Evolutionary conservation across 2,113 vertebrate species (phyloP).

Genomic region (Nematolebias whitei): DNA sequence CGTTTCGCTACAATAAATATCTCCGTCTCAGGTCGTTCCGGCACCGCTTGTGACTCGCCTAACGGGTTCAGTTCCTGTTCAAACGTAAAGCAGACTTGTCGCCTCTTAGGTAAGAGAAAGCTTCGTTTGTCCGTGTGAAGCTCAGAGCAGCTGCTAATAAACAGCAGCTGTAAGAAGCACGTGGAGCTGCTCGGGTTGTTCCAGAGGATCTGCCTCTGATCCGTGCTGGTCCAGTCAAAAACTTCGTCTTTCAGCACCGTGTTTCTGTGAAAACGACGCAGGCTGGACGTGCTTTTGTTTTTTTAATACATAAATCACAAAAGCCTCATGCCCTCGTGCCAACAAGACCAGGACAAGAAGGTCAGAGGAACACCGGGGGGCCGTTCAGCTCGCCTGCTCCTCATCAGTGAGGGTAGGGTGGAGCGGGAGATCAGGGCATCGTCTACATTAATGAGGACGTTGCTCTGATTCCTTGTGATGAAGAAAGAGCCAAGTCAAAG

Average conservation of each 20-base stretch:
- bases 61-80: background rate
- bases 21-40: background rate
- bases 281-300: background rate
- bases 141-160: conserved; percentile 13
- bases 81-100: conserved; percentile 2
- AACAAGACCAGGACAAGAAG: background rate
- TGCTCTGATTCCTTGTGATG: too few species aligned
- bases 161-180: too few species aligned
- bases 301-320: too few species aligned
- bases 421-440: too few species aligned
- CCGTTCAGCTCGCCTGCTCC: too few species aligned
- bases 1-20: conserved; percentile 19
- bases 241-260: conserved; percentile 25
- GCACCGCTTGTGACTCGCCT: conserved; percentile 5
- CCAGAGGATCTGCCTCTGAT: too few species aligned
- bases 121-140: background rate
- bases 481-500: too few species aligned
- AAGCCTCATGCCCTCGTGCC: background rate
- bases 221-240: conserved; percentile 17
- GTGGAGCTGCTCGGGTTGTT: too few species aligned
- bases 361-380: too few species aligned
- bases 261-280: background rate
- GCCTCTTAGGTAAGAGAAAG: background rate
- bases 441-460: too few species aligned
- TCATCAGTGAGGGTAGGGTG: too few species aligned